Conservation (phyloP, 2,888 invertebrate genomes). For the Malacosoma neustria region DNA sequence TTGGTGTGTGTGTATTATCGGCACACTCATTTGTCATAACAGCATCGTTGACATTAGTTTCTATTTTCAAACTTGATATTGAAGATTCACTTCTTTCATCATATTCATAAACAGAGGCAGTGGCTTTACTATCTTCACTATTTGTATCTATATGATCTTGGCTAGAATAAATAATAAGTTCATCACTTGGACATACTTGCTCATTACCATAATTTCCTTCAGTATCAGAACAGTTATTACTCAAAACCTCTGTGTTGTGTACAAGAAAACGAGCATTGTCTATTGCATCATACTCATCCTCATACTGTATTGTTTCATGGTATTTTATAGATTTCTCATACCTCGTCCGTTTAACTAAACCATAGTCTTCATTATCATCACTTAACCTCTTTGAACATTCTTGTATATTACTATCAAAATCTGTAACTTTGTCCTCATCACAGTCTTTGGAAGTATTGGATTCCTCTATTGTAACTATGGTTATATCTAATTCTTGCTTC, state of each 20-base stretch:
- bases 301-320: conserved; percentile 47
- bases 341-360: conserved; percentile 47
- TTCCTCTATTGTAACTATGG: conserved; percentile 58
- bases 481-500: conserved; percentile 53
- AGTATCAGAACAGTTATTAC: conserved; percentile 41
- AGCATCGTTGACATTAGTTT: conserved; percentile 40
- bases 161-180: conserved; percentile 34
- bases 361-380: conserved; percentile 42
- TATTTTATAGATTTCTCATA: conserved; percentile 35
- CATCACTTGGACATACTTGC: conserved; percentile 40
- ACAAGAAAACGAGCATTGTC: conserved; percentile 26
- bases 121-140: conserved; percentile 57
- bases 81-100: conserved; percentile 57
- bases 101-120: conserved; percentile 54
- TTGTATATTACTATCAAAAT: conserved; percentile 33
- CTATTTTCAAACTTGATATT: conserved; percentile 52
- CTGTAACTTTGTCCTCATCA: conserved; percentile 42
- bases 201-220: conserved; percentile 44
- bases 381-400: conserved; percentile 54
- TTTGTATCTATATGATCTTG: conserved; percentile 51
- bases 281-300: conserved; percentile 6
- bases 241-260: conserved; percentile 23
- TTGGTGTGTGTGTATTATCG: conserved; percentile 15
- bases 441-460: conserved; percentile 39
- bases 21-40: conserved; percentile 28